Percentiles rank a stretch among this genome's conserved stretches.
These are phyloP conservation scores for Cerastis leucographa DNA, from an alignment of 2,888 invertebrate species.

Conservation along the genomic window DNA sequence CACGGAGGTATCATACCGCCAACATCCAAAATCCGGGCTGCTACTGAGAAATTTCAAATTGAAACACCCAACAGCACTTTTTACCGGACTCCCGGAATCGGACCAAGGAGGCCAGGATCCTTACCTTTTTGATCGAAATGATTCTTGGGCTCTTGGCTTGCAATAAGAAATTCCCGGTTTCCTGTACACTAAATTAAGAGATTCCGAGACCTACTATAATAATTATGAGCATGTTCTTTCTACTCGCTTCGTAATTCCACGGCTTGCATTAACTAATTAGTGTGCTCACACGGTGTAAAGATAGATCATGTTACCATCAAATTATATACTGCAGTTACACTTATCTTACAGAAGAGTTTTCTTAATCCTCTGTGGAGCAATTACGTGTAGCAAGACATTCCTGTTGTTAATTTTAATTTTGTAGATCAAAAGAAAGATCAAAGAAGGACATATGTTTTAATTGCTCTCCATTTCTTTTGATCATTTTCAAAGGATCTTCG, in stretches of 20 bases:
- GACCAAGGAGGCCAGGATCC: too few species aligned
- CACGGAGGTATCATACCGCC: too few species aligned
- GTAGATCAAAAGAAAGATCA: constrained; percentile 24
- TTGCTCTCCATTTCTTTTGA: constrained; percentile 13
- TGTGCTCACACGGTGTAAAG: constrained; percentile 67
- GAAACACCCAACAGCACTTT: too few species aligned
- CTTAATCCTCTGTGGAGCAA: constrained; percentile 48
- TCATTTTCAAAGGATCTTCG: constrained; percentile 23
- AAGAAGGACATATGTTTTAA: constrained; percentile 27
- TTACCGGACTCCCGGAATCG: too few species aligned
- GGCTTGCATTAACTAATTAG: constrained; percentile 63
- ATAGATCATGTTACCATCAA: constrained; percentile 65
- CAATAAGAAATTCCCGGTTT: neutral
- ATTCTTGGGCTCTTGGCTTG: neutral
- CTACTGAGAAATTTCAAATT: too few species aligned
- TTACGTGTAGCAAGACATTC: constrained; percentile 29
- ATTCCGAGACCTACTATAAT: constrained; percentile 23
- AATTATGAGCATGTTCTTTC: constrained; percentile 49
- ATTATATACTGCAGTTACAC: constrained; percentile 54
- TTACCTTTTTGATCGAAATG: neutral
- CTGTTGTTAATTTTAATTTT: constrained; percentile 14
- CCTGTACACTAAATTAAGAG: neutral
- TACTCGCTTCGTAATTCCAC: constrained; percentile 40
- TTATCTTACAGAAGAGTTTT: constrained; percentile 59
- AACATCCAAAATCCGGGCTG: too few species aligned